These are phyloP conservation scores for Ivindomyrus marchei DNA, from an alignment of 2,113 vertebrate genomes.

Conservation along the genomic window DNA sequence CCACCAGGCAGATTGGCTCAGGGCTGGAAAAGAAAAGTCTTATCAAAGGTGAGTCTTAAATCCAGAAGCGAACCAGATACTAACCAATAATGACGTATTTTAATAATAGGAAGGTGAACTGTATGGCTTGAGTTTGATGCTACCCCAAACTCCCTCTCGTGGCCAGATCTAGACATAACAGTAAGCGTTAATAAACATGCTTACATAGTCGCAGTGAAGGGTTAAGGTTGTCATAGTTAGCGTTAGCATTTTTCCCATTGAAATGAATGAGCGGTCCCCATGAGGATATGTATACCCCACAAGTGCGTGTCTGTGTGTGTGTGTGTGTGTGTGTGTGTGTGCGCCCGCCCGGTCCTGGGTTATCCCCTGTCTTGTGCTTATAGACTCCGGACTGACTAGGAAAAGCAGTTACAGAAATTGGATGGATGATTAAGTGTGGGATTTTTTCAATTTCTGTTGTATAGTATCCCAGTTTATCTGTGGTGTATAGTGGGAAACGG, in stretches of 20 bases:
- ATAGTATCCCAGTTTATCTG: background rate
- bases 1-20: background rate
- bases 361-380: no score
- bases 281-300: no score
- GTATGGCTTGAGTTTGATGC: background rate
- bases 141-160: background rate
- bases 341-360: no score
- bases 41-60: background rate
- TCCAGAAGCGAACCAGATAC: background rate
- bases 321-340: no score
- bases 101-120: background rate
- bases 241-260: no score
- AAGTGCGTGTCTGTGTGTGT: no score
- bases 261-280: no score
- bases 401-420: background rate
- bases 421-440: background rate
- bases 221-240: no score
- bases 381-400: background rate
- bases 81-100: background rate
- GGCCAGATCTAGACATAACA: background rate
- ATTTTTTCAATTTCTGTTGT: background rate
- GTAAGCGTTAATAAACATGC: background rate
- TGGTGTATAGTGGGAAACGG: background rate
- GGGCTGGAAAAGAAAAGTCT: background rate
- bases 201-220: no score